A percentile compares a stretch with the other conserved stretches of the same genome.
Conservation (phyloP, 1,140 invertebrate species). For the Bradysia coprophila region DNA sequence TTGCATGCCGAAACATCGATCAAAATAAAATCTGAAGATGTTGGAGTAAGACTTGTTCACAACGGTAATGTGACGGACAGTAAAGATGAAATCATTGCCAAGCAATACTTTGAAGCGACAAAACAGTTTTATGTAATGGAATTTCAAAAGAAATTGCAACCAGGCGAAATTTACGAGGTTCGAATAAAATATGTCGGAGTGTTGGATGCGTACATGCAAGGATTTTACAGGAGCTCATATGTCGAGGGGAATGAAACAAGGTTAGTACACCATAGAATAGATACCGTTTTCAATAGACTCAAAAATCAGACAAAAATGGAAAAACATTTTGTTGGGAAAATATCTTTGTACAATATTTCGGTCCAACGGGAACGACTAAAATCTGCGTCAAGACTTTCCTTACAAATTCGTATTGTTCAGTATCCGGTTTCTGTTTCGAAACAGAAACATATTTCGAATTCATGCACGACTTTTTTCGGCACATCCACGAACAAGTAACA, state of each 20-base stretch:
- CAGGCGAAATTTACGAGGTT: constrained; percentile 41
- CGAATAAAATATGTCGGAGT: constrained; percentile 47
- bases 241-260: constrained; percentile 43
- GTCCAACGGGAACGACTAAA: too few relatives aligned
- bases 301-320: too few relatives aligned
- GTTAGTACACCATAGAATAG: too few relatives aligned
- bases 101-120: constrained; percentile 34
- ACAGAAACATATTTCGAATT: too few relatives aligned
- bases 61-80: constrained; percentile 9
- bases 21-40: constrained; percentile 32
- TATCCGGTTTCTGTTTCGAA: too few relatives aligned
- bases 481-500: too few relatives aligned
- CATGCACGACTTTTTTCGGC: too few relatives aligned
- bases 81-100: constrained; percentile 11
- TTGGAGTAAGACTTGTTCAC: constrained; percentile 22
- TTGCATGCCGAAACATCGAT: constrained; percentile 57
- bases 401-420: too few relatives aligned
- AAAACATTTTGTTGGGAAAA: too few relatives aligned
- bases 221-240: constrained; percentile 80
- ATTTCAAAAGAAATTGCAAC: constrained; percentile 32
- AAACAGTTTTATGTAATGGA: constrained; percentile 57
- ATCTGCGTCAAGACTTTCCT: too few relatives aligned
- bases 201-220: constrained; percentile 57
- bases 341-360: too few relatives aligned
- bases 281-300: too few relatives aligned